Evolutionary conservation across 2,888 invertebrate genomes (phyloP), one percentile per base, ranked within the genome.

Genomic region (Pilophorus perplexus): DNA sequence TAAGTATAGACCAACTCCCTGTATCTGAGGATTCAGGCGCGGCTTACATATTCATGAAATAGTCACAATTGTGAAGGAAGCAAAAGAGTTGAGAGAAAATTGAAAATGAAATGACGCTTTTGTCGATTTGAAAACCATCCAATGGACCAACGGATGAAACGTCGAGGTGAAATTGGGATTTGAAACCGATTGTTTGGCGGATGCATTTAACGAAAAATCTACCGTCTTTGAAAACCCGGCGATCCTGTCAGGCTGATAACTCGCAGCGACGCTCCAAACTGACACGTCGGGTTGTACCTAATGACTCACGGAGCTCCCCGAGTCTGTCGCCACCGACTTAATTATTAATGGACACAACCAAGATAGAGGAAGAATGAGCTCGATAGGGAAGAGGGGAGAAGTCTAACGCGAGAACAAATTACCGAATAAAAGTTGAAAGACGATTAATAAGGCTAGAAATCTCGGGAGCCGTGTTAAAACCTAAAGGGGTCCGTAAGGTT

Each of bases 401-500:
- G 33, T 6, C 33, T 6, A 33, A n/a, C n/a, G 33, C 33, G 33
- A 33, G 33, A 52, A 52, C 52, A 52, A 52, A 52, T 52, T 52
- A 25, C 52, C 52, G 52, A 52, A 52, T 52, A 52, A 52, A 46
- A 27, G 52, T 52, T 28, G 28, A 52, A 52, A 52, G 52, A 52
- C 52, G 52, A 52, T 52, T 52, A 52, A 52, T 52, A 52, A 52
- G 28, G 16, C 52, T 52, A 25, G n/a, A 25, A 28, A 25, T 33
- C 33, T 33, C n/a, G 33, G 33, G 33, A 33, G 33, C 33, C 33
- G 33, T 12, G 33, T 33, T 33, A 33, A 33, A 33, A 33, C 33
- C 33, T 33, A 8, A 33, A 33, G 33, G 12, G n/a, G 33, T 12
- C 33, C 33, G 33, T 6, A 12, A 33, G 33, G 6, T 33, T 33